phyloP scores from a whole-genome alignment of 1,140 invertebrate genomes.

The Penaeus chinensis region DNA sequence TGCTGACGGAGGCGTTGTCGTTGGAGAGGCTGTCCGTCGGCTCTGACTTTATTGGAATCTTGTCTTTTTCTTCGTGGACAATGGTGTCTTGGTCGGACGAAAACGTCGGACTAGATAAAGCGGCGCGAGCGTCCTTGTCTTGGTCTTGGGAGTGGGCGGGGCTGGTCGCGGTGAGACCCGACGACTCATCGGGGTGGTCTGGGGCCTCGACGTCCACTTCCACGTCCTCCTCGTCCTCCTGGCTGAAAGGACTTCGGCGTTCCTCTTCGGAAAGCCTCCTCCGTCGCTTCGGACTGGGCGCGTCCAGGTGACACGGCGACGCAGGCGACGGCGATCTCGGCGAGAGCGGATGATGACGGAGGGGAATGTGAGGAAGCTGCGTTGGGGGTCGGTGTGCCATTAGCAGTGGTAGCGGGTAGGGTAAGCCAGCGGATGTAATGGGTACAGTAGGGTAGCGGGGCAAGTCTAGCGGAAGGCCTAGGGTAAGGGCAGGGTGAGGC shows the following conservation, averaged over 20 bases:
- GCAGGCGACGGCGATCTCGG: conserved; percentile 47
- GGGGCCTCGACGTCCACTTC: conserved; percentile 48
- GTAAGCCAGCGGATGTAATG: conserved; percentile 53
- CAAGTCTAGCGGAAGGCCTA: conserved; percentile 66
- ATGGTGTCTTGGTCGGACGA: neutral
- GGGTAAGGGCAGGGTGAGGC: conserved; percentile 48
- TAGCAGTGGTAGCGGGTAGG: conserved; percentile 53
- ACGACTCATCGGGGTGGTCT: conserved; percentile 29
- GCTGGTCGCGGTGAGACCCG: neutral
- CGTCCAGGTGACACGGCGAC: conserved; percentile 31
- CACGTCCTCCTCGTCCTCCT: conserved; percentile 66
- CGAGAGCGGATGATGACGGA: conserved; percentile 35
- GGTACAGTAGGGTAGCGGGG: conserved; percentile 59
- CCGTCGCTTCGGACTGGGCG: conserved; percentile 44
- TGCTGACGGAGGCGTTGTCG: conserved; percentile 31
- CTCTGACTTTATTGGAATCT: conserved; percentile 30
- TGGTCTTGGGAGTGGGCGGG: neutral
- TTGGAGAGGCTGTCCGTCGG: conserved; percentile 18
- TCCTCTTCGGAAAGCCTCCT: conserved; percentile 31
- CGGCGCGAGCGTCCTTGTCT: neutral
- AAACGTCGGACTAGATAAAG: too few relatives aligned
- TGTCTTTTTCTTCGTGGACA: conserved; percentile 5
- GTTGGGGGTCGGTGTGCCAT: conserved; percentile 34
- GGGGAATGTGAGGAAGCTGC: conserved; percentile 20
- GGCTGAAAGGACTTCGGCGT: conserved; percentile 24